Percentiles rank a stretch among this genome's conserved stretches.
Evolutionary conservation across 2,797 vertebrate genomes (phyloP).

Genomic region (Sarcoramphus papa): DNA sequence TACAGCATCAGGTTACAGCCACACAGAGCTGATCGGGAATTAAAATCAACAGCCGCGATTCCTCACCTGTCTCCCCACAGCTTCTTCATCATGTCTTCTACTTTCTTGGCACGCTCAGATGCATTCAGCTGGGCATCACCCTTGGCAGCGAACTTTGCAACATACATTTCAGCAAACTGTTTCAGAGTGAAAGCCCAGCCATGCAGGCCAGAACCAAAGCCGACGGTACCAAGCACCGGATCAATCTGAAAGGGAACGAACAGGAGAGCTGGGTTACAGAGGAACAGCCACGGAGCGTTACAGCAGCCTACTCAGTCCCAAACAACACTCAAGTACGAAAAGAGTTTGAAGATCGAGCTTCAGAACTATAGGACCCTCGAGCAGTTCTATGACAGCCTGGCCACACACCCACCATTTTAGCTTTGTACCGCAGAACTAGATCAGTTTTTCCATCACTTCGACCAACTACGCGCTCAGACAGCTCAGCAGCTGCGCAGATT

Average conservation of each 20-base stretch:
- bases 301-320: background rate
- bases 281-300: fast-evolving
- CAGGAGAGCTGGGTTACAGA: background rate
- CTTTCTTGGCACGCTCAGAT: conserved; percentile 87
- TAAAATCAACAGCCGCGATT: fast-evolving
- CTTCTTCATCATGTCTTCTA: conserved; percentile 99
- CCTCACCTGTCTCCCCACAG: conserved; percentile 92
- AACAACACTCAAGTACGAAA: fast-evolving
- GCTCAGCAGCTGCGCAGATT: background rate
- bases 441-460: fast-evolving
- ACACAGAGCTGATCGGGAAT: fast-evolving
- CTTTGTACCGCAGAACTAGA: fast-evolving
- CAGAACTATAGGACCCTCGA: fast-evolving
- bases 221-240: conserved; percentile 87
- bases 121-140: conserved; percentile 81
- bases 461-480: background rate
- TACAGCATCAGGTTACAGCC: background rate
- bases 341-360: background rate
- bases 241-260: conserved; percentile 76
- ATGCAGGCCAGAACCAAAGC: conserved; percentile 93
- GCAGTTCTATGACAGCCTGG: background rate
- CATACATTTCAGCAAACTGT: conserved; percentile 97
- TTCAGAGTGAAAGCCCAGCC: conserved; percentile 98
- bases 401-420: background rate
- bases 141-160: conserved; percentile 90